phyloP scores from a whole-genome alignment of 2,888 invertebrate species.

The Ferdinandea cuprea region DNA sequence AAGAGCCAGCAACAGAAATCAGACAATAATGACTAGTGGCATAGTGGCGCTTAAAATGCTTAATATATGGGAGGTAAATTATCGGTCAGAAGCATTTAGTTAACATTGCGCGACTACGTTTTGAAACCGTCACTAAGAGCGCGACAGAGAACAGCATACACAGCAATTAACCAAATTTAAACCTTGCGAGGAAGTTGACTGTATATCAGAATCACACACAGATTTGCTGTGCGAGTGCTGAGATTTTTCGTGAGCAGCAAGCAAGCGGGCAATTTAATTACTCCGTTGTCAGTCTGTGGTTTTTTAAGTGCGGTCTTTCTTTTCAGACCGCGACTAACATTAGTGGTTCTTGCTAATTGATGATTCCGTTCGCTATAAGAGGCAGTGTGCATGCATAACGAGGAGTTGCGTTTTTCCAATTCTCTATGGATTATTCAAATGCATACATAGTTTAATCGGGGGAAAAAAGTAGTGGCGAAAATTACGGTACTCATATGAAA shows the following conservation, averaged over 20 bases:
- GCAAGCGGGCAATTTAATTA: conserved; percentile 61
- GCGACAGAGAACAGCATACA: not conserved
- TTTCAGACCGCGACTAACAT: conserved; percentile 58
- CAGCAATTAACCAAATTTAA: conserved; percentile 47
- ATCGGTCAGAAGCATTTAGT: conserved; percentile 44
- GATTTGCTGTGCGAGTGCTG: conserved; percentile 7
- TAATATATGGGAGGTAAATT: conserved; percentile 58
- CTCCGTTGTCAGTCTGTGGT: conserved; percentile 56
- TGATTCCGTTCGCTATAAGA: conserved; percentile 52
- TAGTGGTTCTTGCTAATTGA: conserved; percentile 60
- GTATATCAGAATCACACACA: conserved; percentile 38
- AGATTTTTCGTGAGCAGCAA: conserved; percentile 38
- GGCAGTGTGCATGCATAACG: conserved; percentile 48
- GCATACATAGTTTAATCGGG: conserved; percentile 24
- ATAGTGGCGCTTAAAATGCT: conserved; percentile 55
- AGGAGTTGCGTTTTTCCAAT: conserved; percentile 42
- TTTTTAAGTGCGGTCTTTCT: conserved; percentile 54
- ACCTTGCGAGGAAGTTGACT: conserved; percentile 40
- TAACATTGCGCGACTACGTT: conserved; percentile 18
- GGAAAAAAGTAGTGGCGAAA: conserved; percentile 10
- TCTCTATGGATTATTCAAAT: conserved; percentile 49
- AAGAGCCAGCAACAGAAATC: conserved; percentile 19
- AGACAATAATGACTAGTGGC: conserved; percentile 13
- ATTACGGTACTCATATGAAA: conserved; percentile 42
- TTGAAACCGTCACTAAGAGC: conserved; percentile 5